Conservation (phyloP, 2,888 invertebrate genomes). For the Branchinecta sandiegonensis region DNA sequence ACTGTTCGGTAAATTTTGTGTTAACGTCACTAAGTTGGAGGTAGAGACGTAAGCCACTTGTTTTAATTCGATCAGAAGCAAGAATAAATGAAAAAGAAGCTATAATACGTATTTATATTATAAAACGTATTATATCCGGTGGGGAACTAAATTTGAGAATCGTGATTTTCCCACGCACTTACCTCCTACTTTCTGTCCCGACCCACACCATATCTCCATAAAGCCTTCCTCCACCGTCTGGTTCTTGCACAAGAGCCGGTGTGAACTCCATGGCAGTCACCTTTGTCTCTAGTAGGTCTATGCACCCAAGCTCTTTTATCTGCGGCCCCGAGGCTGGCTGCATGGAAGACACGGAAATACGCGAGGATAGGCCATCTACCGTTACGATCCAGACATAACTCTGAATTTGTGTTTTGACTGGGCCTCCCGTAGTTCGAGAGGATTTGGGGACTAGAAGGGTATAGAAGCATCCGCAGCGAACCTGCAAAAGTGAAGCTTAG, state of each 20-base stretch:
- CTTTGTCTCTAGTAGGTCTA: constrained; percentile 59
- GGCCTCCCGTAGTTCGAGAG: constrained; percentile 38
- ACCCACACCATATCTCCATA: constrained; percentile 58
- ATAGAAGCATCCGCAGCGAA: constrained; percentile 80
- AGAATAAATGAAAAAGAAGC: too few species aligned
- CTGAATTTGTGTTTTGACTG: constrained; percentile 45
- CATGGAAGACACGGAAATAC: constrained; percentile 54
- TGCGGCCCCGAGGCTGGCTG: constrained; percentile 49
- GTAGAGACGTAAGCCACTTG: too few species aligned
- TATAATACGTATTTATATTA: too few species aligned
- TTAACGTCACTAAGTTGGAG: too few species aligned
- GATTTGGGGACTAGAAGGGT: constrained; percentile 42
- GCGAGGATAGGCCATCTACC: constrained; percentile 47
- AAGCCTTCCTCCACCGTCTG: constrained; percentile 25
- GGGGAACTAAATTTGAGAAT: too few species aligned
- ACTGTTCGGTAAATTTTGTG: too few species aligned
- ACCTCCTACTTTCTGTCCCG: constrained; percentile 66
- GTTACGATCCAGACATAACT: constrained; percentile 84
- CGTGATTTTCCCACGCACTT: constrained; percentile 25
- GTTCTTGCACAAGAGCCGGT: constrained; percentile 41
- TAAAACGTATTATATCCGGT: too few species aligned
- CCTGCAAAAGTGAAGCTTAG: constrained; percentile 39
- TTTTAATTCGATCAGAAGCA: too few species aligned
- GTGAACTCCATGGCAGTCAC: constrained; percentile 72
- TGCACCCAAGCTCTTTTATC: constrained; percentile 52